Evolutionary conservation across 2,888 invertebrate species (phyloP), one percentile per base, ranked within the genome.

Genomic region (Mimumesa dahlbomi): DNA sequence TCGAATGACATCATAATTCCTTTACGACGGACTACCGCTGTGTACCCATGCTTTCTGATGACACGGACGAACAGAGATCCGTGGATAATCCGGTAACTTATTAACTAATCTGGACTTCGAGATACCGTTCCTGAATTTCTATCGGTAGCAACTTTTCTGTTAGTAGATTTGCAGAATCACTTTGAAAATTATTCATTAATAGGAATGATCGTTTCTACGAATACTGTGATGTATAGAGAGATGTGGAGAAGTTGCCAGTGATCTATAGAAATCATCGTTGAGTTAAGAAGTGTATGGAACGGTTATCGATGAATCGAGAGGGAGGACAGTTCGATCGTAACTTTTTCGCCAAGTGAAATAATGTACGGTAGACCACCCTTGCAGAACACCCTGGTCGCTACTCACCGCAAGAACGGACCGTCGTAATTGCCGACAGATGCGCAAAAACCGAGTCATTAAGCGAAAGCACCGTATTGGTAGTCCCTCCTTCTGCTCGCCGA

Each of bases 1-100:
- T 49, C n/a, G 57, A 43, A 57, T 71, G 49, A 69, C 49, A 57
- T 53, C 62, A 68, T 62, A 68, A 71, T 69, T 62, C 57, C 70
- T 62, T 69, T 53, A 53, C 62, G 56, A 53, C 58, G 42, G 13
- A 61, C 56, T 31, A 21, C 42, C 13, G 49, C 53, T 66, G 49
- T 49, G 21, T 40, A 14, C 34, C n/a, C 29, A 38, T 45, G 56
- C 48, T 58, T 59, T 53, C 31, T n/a, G 66, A 58, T 53, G 36
- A 54, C 59, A 49, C 38, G 38, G 43, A 67, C 43, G 31, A 7
- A 11, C 43, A 38, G 38, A 58, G 21, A 16, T 3, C 34, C n/a
- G 3, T n/a, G n/a, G n/a, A n/a, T n/a, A n/a, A n/a, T n/a, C n/a
- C n/a, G n/a, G n/a, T n/a, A n/a, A n/a, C n/a, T n/a, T n/a, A n/a